phyloP scores from a whole-genome alignment of 2,888 invertebrate genomes.

The Sturmia bella region DNA sequence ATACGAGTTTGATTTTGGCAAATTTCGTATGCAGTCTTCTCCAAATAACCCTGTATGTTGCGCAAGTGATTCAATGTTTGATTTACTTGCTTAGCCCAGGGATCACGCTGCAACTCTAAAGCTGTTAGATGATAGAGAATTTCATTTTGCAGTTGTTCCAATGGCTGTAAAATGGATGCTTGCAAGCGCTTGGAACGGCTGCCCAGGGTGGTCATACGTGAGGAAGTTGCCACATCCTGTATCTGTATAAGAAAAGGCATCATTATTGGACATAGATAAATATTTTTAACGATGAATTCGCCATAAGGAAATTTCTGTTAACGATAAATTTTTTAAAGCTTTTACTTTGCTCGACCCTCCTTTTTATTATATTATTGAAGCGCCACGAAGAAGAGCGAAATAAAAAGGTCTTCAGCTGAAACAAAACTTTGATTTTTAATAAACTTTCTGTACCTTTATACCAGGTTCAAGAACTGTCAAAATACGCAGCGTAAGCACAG shows the following conservation, averaged over 20 bases:
- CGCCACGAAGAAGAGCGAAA: too few species aligned
- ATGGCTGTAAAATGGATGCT: slow-evolving; percentile 85
- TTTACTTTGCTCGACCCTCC: too few species aligned
- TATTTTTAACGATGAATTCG: too few species aligned
- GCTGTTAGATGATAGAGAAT: slow-evolving; percentile 90
- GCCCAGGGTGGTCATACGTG: slow-evolving; percentile 88
- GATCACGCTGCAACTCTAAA: slow-evolving; percentile 87
- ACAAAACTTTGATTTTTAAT: too few species aligned
- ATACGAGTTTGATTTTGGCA: slow-evolving; percentile 85
- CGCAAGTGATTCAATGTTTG: slow-evolving; percentile 88
- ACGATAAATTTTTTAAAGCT: too few species aligned
- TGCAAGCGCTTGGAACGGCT: slow-evolving; percentile 86
- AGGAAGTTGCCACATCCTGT: slow-evolving; percentile 86
- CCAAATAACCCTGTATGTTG: slow-evolving; percentile 89
- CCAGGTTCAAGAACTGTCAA: too few species aligned
- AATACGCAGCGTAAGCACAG: too few species aligned
- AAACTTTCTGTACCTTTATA: too few species aligned
- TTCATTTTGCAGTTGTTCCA: slow-evolving; percentile 87
- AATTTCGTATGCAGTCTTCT: slow-evolving; percentile 87
- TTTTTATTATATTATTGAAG: too few species aligned
- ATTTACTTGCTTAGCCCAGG: slow-evolving; percentile 87
- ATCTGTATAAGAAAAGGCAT: slow-evolving; percentile 80
- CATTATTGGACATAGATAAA: too few species aligned
- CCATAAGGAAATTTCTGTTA: too few species aligned
- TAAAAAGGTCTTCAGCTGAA: too few species aligned